phyloP scores from a whole-genome alignment of 2,113 vertebrate genomes.

The Lucifuga dentata region DNA sequence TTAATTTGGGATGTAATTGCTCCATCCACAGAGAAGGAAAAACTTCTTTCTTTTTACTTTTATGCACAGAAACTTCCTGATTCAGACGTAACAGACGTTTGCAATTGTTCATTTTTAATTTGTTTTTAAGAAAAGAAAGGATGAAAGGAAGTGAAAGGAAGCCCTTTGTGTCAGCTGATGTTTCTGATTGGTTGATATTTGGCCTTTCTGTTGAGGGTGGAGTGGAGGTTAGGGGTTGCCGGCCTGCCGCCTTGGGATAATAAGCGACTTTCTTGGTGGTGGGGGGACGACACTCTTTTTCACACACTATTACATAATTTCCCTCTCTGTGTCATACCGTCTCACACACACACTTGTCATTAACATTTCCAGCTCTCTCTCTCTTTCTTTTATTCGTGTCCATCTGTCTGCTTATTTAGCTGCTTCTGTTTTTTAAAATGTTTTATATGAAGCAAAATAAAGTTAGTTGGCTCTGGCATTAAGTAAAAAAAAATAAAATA shows the following conservation, averaged over 20 bases:
- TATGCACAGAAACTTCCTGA: too few relatives aligned
- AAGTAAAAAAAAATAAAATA: too few relatives aligned
- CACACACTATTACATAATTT: conserved; percentile 55
- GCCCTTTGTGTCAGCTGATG: background rate
- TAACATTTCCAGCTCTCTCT: conserved; percentile 26
- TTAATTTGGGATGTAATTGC: too few relatives aligned
- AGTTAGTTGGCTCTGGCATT: conserved; percentile 9
- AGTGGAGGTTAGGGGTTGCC: conserved; percentile 35
- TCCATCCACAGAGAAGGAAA: too few relatives aligned
- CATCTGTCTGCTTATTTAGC: conserved; percentile 13
- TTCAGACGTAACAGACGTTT: too few relatives aligned
- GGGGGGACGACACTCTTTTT: conserved; percentile 41
- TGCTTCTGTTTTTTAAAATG: conserved; percentile 31
- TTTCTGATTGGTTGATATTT: conserved; percentile 60
- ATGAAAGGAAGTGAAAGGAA: conserved; percentile 10
- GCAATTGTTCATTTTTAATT: conserved; percentile 9
- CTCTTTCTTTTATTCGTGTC: conserved; percentile 1
- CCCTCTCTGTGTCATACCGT: conserved; percentile 17
- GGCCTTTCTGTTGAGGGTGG: conserved; percentile 28
- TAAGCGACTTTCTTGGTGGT: conserved; percentile 25
- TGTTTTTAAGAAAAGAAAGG: background rate
- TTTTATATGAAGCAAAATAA: conserved; percentile 15
- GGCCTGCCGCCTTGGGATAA: conserved; percentile 60
- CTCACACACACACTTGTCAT: conserved; percentile 39
- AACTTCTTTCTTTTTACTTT: too few relatives aligned